Evolutionary conservation across 2,113 vertebrate genomes (phyloP), one percentile per base, ranked within the genome.

Genomic region (Salminus brasiliensis): DNA sequence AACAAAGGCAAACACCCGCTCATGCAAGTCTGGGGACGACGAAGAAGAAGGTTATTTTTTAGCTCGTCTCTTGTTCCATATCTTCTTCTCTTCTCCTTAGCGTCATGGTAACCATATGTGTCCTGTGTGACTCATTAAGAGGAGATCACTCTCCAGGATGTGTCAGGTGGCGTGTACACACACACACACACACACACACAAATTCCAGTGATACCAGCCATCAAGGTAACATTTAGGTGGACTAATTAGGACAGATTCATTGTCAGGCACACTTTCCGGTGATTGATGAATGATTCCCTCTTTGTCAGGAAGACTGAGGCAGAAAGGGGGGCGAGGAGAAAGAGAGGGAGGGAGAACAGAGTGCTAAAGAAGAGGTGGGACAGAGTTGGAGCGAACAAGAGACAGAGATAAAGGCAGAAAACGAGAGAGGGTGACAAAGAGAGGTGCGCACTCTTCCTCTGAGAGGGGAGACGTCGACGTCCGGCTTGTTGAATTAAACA

Each of bases 271-370:
- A 82, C 90, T 96, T 92, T 88, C 69, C 81, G 34, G 60, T 93
- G 94, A 94, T 91, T 95, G 95, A 97, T 97, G 94, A 94, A 94
- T 91, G 92, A 93, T 90, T 89, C 90, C 86, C 89, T 89, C 92
- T 89, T 81, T 87, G 89, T 91, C 90, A 66, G 13, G 32, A 78
- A 32, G 23, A 57, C 70, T 30, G 75, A 83, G 86, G 82, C 83
- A 72, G 80, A 81, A 32, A 59, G 21, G 85, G 71, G 71, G 74
- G 67, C 85, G 47, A 15, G 23, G n/a, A 83, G 79, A 69, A 77
- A 80, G 39, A 74, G 88, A 82, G 80, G 85, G 84, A 85, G 87
- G 72, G 39, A 71, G 53, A 81, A 70, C 73, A 18, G 23, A 63
- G 69, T 36, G 73, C 81, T 85, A 85, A 82, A 75, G 81, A 83